These are phyloP conservation scores for Mormyrops attenuatus DNA, from an alignment of 2,797 vertebrate species.

Conservation along the genomic window DNA sequence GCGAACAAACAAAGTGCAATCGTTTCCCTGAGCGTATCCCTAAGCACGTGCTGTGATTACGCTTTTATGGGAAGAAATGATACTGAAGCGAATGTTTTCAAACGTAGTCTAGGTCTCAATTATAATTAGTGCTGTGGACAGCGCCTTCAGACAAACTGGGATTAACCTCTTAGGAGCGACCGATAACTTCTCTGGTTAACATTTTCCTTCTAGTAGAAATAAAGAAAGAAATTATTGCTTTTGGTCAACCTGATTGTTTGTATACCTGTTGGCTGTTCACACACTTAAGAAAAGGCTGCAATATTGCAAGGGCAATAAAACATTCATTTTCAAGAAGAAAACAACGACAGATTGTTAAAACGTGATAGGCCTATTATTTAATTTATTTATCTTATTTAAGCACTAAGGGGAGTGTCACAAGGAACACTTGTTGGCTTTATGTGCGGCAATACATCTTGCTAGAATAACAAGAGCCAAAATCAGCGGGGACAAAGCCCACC, in stretches of 20 bases:
- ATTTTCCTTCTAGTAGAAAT: neutral
- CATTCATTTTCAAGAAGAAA: neutral
- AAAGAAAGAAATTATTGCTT: neutral
- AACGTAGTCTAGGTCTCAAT: constrained; percentile 27
- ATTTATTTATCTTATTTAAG: neutral
- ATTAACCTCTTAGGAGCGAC: neutral
- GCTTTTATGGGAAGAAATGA: constrained; percentile 43
- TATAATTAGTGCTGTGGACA: constrained; percentile 39
- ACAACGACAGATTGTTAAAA: neutral
- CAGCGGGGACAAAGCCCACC: neutral
- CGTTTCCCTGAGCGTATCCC: constrained; percentile 49
- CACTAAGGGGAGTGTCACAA: neutral
- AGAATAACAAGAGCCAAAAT: neutral
- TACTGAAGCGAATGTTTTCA: constrained; percentile 34
- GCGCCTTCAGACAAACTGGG: neutral
- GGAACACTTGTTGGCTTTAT: neutral
- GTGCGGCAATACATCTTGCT: neutral
- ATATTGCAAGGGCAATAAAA: neutral
- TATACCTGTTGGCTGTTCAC: neutral
- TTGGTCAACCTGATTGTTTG: neutral
- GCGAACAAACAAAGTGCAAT: constrained; percentile 50
- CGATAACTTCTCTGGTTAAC: neutral
- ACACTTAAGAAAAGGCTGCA: neutral
- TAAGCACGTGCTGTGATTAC: constrained; percentile 42
- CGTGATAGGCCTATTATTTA: neutral